These are phyloP conservation scores for Sturnira hondurensis DNA, from an alignment of 2,113 vertebrate genomes.

Conservation along the genomic window DNA sequence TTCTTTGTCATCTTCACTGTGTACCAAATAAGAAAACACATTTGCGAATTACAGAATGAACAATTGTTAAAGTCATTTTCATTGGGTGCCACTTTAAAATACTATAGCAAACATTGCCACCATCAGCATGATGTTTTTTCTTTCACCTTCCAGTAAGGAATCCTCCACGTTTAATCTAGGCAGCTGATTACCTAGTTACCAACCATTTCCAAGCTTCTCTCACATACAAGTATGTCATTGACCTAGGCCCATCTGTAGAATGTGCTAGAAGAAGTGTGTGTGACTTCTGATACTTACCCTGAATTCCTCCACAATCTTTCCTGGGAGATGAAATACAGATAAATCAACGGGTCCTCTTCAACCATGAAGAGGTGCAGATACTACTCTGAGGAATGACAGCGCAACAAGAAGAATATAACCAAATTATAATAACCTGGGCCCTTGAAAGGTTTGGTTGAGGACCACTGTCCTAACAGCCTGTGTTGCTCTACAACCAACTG, in stretches of 20 bases:
- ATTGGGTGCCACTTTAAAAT: background rate
- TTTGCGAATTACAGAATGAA: background rate
- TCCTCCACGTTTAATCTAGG: background rate
- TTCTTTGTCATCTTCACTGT: background rate
- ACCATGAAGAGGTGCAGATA: background rate
- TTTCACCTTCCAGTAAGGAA: background rate
- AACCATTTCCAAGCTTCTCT: background rate
- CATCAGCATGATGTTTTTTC: background rate
- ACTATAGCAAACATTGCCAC: background rate
- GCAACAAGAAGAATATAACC: background rate
- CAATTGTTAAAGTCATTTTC: background rate
- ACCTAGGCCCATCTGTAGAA: background rate
- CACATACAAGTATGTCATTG: background rate
- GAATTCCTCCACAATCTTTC: background rate
- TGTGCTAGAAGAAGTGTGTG: background rate
- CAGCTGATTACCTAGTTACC: background rate
- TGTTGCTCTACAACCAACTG: background rate
- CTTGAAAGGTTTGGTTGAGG: background rate
- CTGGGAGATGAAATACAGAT: background rate
- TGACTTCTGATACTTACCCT: background rate
- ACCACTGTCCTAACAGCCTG: background rate
- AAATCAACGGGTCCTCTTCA: background rate
- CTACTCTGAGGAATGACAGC: background rate
- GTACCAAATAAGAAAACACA: background rate
- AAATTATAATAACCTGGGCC: background rate